Evolutionary conservation across 2,113 vertebrate genomes (phyloP).

Genomic region (Caranx melampygus): DNA sequence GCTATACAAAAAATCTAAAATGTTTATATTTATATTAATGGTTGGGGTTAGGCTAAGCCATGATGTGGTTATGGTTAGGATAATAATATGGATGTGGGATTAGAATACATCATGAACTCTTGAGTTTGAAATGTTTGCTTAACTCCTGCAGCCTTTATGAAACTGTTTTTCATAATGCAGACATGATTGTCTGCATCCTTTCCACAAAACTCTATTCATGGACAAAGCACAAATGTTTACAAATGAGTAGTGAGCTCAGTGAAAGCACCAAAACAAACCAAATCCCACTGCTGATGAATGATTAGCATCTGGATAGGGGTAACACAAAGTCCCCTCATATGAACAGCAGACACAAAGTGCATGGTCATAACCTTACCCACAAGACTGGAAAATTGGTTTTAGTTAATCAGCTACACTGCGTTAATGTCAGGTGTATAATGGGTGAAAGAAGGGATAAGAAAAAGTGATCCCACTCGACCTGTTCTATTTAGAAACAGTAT

Average conservation of each 20-base stretch:
- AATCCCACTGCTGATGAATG: constrained; percentile 57
- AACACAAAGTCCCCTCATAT: constrained; percentile 29
- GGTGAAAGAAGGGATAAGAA: not conserved
- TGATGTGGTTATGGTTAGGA: constrained; percentile 31
- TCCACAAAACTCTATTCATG: not conserved
- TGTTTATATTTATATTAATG: constrained; percentile 21
- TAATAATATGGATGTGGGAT: constrained; percentile 5
- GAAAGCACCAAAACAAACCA: constrained; percentile 35
- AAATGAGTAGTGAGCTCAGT: constrained; percentile 5
- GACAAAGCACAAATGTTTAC: constrained; percentile 24
- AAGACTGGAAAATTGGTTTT: constrained; percentile 64
- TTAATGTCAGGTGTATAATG: not conserved
- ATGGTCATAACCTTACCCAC: constrained; percentile 49
- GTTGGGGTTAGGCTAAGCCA: not conserved
- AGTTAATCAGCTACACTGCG: constrained; percentile 71
- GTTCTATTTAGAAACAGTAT: constrained; percentile 13
- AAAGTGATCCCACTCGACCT: not conserved
- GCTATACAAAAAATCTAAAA: not conserved
- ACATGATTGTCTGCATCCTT: not conserved
- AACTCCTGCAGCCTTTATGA: constrained; percentile 11
- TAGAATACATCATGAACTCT: not conserved
- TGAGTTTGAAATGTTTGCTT: not conserved
- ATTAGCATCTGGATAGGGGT: constrained; percentile 56
- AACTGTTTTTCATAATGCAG: constrained; percentile 4
- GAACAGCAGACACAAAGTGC: constrained; percentile 39